Evolutionary conservation across 2,888 invertebrate genomes (phyloP).

Genomic region (Zhuqinia jingwanae): DNA sequence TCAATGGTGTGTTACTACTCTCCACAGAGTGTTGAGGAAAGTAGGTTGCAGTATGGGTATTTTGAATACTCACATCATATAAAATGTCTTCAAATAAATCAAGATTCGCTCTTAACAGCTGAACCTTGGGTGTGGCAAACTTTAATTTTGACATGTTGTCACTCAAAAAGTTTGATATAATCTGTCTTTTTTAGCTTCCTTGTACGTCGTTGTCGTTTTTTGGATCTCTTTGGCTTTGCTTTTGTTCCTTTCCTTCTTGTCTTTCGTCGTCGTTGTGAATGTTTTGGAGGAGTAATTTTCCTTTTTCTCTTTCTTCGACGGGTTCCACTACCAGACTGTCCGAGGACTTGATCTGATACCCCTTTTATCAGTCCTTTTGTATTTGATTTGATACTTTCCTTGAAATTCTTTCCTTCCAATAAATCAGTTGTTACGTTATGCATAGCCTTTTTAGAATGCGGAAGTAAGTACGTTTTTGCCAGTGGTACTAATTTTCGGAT

Average conservation of each 20-base stretch:
- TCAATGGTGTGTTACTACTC: neutral
- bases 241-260: neutral
- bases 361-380: constrained; percentile 28
- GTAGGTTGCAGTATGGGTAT: neutral
- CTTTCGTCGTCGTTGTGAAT: neutral
- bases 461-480: neutral
- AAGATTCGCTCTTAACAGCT: neutral
- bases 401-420: neutral
- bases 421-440: neutral
- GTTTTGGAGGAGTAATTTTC: neutral
- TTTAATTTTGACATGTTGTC: neutral
- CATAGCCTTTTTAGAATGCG: neutral
- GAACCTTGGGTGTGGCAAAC: no score
- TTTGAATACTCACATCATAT: constrained; percentile 23
- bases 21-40: constrained; percentile 23
- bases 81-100: constrained; percentile 15
- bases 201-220: no score
- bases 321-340: neutral
- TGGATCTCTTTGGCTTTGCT: neutral
- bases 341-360: neutral
- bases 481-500: neutral
- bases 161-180: constrained; percentile 21
- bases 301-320: neutral
- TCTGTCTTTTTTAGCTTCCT: neutral
- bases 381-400: constrained; percentile 9